Evolutionary conservation across 2,113 vertebrate species (phyloP).

Genomic region (Pseudolaguvia tuberculata): DNA sequence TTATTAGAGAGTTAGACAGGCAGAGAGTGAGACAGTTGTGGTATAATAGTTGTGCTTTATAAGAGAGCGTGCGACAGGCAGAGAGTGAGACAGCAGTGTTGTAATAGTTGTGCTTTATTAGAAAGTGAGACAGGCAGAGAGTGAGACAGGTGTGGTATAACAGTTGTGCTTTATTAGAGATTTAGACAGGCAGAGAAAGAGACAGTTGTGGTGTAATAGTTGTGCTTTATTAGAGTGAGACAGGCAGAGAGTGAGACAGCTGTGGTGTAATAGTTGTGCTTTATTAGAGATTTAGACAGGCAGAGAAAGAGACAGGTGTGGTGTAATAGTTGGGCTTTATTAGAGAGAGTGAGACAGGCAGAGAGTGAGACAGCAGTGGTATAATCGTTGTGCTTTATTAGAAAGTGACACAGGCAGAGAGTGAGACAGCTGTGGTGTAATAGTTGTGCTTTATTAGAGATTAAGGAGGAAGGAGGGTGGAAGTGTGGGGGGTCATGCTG

Average conservation of each 20-base stretch:
- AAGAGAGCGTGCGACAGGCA: neutral
- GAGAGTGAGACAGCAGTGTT: too few species aligned
- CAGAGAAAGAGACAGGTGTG: neutral
- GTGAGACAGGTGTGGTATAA: too few species aligned
- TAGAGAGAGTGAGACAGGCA: neutral
- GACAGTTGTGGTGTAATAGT: slow-evolving; percentile 50
- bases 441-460: slow-evolving; percentile 72
- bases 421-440: slow-evolving; percentile 9
- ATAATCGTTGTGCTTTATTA: slow-evolving; percentile 10
- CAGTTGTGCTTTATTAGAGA: too few species aligned
- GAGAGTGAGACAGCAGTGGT: slow-evolving; percentile 6
- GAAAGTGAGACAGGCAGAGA: neutral
- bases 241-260: neutral
- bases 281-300: neutral
- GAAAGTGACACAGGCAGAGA: neutral
- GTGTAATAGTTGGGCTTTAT: neutral
- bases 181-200: too few species aligned
- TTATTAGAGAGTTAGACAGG: neutral
- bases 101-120: too few species aligned
- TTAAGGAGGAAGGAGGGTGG: slow-evolving; percentile 62
- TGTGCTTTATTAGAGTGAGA: slow-evolving; percentile 49
- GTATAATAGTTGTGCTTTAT: too few species aligned
- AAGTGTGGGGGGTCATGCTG: slow-evolving; percentile 65
- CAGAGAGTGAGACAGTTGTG: neutral
- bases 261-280: neutral